Base-by-base conservation (phyloP, 2,888 invertebrate genomes). In the Drosophila kokeensis region DNA sequence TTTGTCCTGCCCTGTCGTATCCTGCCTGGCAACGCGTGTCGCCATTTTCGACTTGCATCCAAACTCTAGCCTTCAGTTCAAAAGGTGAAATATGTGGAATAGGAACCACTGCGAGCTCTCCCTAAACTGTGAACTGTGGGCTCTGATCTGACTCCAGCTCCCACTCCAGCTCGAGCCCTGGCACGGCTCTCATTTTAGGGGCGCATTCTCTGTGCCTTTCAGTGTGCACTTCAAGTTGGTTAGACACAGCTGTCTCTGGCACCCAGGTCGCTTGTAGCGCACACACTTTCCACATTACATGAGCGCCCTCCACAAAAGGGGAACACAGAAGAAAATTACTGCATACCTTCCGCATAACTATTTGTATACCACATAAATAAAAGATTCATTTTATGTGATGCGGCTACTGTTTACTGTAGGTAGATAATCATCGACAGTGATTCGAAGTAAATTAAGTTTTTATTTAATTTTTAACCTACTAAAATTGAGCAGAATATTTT, bases 41-140 rank as follows among this genome's bases (percentile, higher is more conserved):
- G 80, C 74, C 70, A 66, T 69, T 68, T 73, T 73, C 62, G 69
- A 68, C 66, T 65, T 79, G 82, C 81, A 76, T 69, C 42, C 66
- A 40, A 57, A 21, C 59, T 36, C 24, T 13, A 18, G 30, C 32
- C 57, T 57, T 27, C 40, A 6, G 57, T 27, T 36, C 55, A 74
- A 81, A 81, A 77, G 74, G 83, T 67, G 66, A 75, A 66, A 48
- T 45, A 63, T 73, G 59, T 68, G 61, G 42, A 71, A 27, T n/a
- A 29, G 27, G 27, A 27, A 49, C 49, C 15, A 27, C 27, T 55
- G 38, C 8, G 24, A 62, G 42, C 63, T 45, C 55, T 36, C 45
- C 15, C 38, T 55, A 55, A 55, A 38, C 27, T 55, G 36, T 50
- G 49, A 50, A 29, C 40, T 57, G 38, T 30, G 50, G 5, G 21